Conservation (phyloP, 1,140 invertebrate species). For the Vanessa atalanta region DNA sequence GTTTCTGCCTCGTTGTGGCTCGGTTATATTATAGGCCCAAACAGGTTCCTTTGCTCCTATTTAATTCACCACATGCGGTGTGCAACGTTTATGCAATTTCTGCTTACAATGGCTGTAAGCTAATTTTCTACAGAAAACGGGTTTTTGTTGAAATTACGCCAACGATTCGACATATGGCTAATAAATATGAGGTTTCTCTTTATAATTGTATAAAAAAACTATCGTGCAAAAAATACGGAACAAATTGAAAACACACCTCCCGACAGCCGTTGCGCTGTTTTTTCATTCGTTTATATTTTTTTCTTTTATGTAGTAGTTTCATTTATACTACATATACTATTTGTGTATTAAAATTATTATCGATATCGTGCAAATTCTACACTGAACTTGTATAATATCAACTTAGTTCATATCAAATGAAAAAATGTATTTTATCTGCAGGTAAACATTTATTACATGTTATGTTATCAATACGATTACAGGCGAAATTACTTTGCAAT, state of each 20-base stretch:
- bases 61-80: slow-evolving; percentile 74
- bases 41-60: slow-evolving; percentile 77
- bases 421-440: slow-evolving; percentile 3
- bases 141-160: slow-evolving; percentile 56
- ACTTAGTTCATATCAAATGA: not conserved
- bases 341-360: not conserved
- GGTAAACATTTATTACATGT: not conserved
- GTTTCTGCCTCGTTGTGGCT: slow-evolving; percentile 66
- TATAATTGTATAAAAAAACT: slow-evolving; percentile 28
- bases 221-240: slow-evolving; percentile 29
- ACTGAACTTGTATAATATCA: not conserved
- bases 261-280: slow-evolving; percentile 17
- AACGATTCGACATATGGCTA: slow-evolving; percentile 52
- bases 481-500: not conserved
- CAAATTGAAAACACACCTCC: slow-evolving; percentile 25
- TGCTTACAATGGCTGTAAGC: slow-evolving; percentile 65
- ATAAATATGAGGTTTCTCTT: slow-evolving; percentile 45
- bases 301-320: not conserved
- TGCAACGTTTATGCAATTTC: slow-evolving; percentile 75
- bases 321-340: not conserved
- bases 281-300: not conserved
- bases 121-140: slow-evolving; percentile 60
- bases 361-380: not conserved
- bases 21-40: slow-evolving; percentile 62
- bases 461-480: slow-evolving; percentile 3